A percentile compares a stretch with the other conserved stretches of the same genome.
Conservation (phyloP, 1,140 invertebrate genomes). For the Scaptomyza pallida region DNA sequence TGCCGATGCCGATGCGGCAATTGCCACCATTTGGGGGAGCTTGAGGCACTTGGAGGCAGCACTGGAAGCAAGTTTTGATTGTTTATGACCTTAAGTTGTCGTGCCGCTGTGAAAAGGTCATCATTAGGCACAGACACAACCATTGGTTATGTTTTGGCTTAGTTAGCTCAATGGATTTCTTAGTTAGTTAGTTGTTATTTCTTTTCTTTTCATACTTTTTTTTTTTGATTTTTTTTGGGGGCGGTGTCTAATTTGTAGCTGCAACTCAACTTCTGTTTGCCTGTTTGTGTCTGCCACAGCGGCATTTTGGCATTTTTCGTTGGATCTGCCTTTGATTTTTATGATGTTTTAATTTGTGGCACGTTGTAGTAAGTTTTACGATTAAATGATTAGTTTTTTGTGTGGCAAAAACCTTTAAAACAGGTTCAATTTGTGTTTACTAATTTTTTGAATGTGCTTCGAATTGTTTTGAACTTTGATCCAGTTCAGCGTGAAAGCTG, state of each 20-base stretch:
- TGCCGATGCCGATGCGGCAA: conserved; percentile 44
- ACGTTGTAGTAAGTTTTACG: conserved; percentile 71
- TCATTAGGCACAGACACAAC: conserved; percentile 61
- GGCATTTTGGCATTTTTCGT: conserved; percentile 55
- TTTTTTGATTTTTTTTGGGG: conserved; percentile 31
- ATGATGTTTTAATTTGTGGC: conserved; percentile 83
- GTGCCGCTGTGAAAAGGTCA: conserved; percentile 80
- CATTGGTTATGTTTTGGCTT: conserved; percentile 25
- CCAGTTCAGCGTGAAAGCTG: conserved; percentile 16
- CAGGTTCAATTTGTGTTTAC: conserved; percentile 27
- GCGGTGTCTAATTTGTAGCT: conserved; percentile 74
- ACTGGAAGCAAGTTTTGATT: conserved; percentile 61
- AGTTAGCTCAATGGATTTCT: conserved; percentile 30
- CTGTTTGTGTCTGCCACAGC: conserved; percentile 35
- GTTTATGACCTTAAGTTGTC: conserved; percentile 81
- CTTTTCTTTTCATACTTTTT: conserved; percentile 2
- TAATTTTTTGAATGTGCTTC: not conserved
- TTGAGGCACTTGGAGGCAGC: conserved; percentile 10
- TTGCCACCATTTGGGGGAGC: conserved; percentile 63
- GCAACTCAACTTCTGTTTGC: conserved; percentile 71
- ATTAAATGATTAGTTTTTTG: conserved; percentile 55
- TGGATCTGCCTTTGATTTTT: conserved; percentile 72
- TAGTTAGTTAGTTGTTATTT: conserved; percentile 3
- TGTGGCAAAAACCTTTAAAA: conserved; percentile 22
- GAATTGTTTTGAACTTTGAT: conserved; percentile 26